These are phyloP conservation scores for Hypomesus transpacificus DNA, from an alignment of 2,113 vertebrate genomes.

Conservation along the genomic window DNA sequence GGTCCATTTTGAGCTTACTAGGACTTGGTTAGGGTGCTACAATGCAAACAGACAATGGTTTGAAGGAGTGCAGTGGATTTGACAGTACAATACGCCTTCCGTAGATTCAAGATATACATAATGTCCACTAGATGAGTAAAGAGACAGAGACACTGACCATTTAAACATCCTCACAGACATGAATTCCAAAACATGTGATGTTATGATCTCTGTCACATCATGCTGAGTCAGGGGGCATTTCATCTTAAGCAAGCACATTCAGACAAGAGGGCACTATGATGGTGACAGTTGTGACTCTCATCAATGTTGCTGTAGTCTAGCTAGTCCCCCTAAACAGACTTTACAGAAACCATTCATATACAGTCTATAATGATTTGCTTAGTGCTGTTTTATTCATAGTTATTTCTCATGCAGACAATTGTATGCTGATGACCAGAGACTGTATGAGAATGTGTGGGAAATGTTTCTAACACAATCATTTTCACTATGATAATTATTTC, in stretches of 20 bases:
- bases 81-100: no score
- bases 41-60: no score
- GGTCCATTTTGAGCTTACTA: no score
- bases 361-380: conserved; percentile 30
- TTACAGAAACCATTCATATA: conserved; percentile 47
- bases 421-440: conserved; percentile 11
- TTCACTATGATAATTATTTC: conserved; percentile 31
- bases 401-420: conserved; percentile 20
- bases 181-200: no score
- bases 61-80: no score
- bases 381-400: conserved; percentile 32
- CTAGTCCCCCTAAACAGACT: conserved; percentile 22
- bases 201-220: not conserved
- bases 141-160: no score
- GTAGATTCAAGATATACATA: no score
- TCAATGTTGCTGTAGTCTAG: conserved; percentile 28
- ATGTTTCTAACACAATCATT: conserved; percentile 9
- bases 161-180: no score
- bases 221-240: conserved; percentile 48
- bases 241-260: conserved; percentile 52
- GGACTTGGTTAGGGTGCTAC: no score
- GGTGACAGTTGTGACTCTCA: conserved; percentile 39
- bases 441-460: conserved; percentile 13
- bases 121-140: no score
- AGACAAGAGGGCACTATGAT: conserved; percentile 24